These are phyloP conservation scores for Palythoa grandiflora DNA, from an alignment of 92 coral and sea anemone genomes.

Conservation along the genomic window DNA sequence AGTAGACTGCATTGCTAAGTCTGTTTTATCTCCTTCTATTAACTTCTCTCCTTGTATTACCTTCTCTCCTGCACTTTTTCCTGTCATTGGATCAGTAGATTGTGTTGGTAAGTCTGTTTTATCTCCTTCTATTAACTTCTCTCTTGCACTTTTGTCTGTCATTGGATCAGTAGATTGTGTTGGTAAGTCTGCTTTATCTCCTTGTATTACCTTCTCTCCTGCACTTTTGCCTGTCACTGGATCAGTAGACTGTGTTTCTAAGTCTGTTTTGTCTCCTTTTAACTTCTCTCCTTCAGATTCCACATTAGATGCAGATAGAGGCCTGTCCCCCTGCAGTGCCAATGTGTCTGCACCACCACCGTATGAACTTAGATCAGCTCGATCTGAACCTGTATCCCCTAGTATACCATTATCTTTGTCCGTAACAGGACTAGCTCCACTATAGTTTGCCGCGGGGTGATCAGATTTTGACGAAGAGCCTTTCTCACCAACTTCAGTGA, in stretches of 20 bases:
- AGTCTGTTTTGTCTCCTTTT: neutral
- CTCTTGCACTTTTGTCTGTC: no score
- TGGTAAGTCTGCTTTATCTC: neutral
- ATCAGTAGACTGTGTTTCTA: neutral
- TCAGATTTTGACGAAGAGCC: neutral
- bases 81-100: no score
- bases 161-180: neutral
- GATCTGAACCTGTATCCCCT: slow-evolving; percentile 4
- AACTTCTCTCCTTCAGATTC: slow-evolving; percentile 3
- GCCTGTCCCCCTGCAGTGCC: neutral
- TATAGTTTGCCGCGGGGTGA: neutral
- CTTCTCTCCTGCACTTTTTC: no score
- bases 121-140: no score
- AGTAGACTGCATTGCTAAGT: no score
- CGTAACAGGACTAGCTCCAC: neutral
- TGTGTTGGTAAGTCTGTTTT: no score
- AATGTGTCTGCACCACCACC: slow-evolving; percentile 21
- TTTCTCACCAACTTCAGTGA: neutral
- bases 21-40: no score
- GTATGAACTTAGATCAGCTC: slow-evolving; percentile 9
- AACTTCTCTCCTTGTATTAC: no score
- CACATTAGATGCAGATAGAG: neutral
- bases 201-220: neutral
- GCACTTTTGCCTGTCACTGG: neutral
- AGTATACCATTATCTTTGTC: neutral